Conservation (phyloP, 2,888 invertebrate species). For the Merodon equestris region DNA sequence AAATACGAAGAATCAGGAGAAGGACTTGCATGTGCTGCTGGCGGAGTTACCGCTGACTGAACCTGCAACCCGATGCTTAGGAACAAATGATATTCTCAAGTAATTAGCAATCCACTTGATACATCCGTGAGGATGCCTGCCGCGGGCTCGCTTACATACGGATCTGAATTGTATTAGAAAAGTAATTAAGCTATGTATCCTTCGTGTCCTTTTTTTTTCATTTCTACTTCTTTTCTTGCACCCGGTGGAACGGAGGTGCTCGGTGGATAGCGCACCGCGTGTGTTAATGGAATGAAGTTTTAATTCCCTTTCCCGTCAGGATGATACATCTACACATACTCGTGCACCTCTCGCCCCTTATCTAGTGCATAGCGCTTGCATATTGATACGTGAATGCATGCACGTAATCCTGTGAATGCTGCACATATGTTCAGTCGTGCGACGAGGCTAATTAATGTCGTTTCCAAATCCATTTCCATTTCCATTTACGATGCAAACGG, state of each 20-base stretch:
- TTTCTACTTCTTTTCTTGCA: constrained; percentile 8
- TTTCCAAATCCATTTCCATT: constrained; percentile 47
- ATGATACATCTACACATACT: not conserved
- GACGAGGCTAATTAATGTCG: constrained; percentile 58
- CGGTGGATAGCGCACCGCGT: constrained; percentile 34
- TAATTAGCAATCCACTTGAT: constrained; percentile 65
- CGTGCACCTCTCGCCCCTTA: too few species aligned
- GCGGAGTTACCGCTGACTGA: constrained; percentile 9
- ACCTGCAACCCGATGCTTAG: constrained; percentile 16
- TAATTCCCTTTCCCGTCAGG: constrained; percentile 39
- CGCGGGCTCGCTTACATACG: constrained; percentile 11
- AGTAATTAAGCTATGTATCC: constrained; percentile 55
- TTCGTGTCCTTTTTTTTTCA: not conserved
- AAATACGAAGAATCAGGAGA: too few species aligned
- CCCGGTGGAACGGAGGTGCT: constrained; percentile 13
- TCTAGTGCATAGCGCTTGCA: too few species aligned
- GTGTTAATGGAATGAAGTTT: constrained; percentile 60
- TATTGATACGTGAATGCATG: too few species aligned
- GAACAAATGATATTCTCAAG: constrained; percentile 56
- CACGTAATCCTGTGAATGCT: too few species aligned
- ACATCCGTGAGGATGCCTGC: constrained; percentile 27
- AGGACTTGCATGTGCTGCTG: constrained; percentile 20
- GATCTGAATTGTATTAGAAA: constrained; percentile 55
- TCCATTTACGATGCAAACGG: constrained; percentile 31
- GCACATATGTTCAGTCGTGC: constrained; percentile 1